Evolutionary conservation across 2,113 vertebrate species (phyloP).

Genomic region (Fukomys damarensis): DNA sequence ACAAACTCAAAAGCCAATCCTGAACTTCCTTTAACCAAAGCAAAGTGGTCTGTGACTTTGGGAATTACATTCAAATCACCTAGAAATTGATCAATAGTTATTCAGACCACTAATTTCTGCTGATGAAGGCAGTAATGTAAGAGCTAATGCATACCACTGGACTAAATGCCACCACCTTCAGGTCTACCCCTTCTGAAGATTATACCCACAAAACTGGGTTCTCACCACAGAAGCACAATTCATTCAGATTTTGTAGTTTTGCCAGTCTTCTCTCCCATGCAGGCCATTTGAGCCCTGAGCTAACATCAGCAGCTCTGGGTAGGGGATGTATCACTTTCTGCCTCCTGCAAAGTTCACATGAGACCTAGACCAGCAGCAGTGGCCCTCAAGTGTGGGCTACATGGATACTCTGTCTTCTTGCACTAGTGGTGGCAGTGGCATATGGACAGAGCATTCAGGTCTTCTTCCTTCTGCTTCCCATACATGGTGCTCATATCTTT

Average conservation of each 20-base stretch:
- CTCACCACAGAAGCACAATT: not conserved
- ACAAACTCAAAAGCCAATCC: not conserved
- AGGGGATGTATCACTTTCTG: not conserved
- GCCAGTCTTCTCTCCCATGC: not conserved
- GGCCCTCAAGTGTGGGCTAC: not conserved
- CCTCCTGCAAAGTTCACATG: not conserved
- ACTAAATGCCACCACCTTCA: not conserved
- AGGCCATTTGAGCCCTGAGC: not conserved
- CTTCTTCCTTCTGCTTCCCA: not conserved
- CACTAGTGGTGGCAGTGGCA: not conserved
- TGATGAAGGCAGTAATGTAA: not conserved
- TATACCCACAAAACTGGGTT: not conserved
- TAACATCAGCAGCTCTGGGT: not conserved
- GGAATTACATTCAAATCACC: not conserved
- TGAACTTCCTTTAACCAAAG: not conserved
- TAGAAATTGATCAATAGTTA: not conserved
- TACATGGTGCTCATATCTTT: not conserved
- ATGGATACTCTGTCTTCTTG: not conserved
- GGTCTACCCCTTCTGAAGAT: not conserved
- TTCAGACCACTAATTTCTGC: not conserved
- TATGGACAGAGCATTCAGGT: not conserved
- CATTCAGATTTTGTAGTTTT: not conserved
- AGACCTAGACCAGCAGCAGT: not conserved
- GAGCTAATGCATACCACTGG: not conserved
- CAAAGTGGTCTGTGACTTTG: not conserved